phyloP scores from a whole-genome alignment of 2,113 vertebrate genomes.

The Castor canadensis region DNA sequence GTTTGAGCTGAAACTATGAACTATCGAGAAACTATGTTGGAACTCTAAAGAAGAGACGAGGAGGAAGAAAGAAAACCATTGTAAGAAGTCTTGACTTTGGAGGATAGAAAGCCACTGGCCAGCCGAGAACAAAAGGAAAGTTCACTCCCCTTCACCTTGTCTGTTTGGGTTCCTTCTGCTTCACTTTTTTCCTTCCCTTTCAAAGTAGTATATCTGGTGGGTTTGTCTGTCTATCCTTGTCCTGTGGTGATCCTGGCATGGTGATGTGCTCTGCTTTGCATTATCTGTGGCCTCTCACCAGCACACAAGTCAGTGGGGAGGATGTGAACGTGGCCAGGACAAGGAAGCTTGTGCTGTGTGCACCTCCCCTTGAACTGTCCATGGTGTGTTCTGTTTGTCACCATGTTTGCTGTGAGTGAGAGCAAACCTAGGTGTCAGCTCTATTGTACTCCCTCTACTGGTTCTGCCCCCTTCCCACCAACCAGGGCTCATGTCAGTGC shows the following conservation, averaged over 20 bases:
- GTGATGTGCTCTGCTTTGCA: slow-evolving; percentile 39
- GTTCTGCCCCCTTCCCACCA: slow-evolving; percentile 40
- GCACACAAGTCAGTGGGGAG: not conserved
- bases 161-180: slow-evolving; percentile 39
- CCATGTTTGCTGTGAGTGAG: not conserved
- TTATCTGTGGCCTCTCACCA: slow-evolving; percentile 45
- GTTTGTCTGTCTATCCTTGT: slow-evolving; percentile 49
- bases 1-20: slow-evolving; percentile 21
- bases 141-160: not conserved
- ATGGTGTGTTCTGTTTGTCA: slow-evolving; percentile 51
- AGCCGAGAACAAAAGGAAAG: not conserved
- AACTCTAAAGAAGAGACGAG: not conserved
- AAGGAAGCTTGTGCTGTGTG: not conserved
- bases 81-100: not conserved
- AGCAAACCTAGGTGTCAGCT: not conserved
- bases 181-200: not conserved
- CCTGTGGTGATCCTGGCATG: slow-evolving; percentile 57
- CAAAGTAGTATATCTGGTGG: slow-evolving; percentile 16
- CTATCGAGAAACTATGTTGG: slow-evolving; percentile 8
- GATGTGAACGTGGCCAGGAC: not conserved
- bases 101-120: slow-evolving; percentile 14
- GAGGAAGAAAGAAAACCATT: not conserved
- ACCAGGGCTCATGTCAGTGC: slow-evolving; percentile 55
- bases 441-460: not conserved
- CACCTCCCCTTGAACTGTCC: not conserved